These are phyloP conservation scores for Morpho helenor DNA, from an alignment of 2,888 invertebrate species.

Conservation along the genomic window DNA sequence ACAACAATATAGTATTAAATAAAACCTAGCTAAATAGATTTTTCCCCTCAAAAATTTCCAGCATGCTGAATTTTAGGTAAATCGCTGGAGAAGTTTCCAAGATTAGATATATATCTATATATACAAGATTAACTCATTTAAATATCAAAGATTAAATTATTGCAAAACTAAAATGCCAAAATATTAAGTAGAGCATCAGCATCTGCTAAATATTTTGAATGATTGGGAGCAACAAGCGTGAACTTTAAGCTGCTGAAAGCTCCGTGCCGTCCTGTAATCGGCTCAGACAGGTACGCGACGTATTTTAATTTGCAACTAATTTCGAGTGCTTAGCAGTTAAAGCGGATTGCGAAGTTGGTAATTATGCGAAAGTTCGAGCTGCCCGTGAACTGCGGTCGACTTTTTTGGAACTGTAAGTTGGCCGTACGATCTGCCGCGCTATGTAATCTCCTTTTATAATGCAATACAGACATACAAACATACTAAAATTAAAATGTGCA, in stretches of 20 bases:
- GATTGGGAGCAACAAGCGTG: conserved; percentile 5
- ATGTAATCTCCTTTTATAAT: not conserved
- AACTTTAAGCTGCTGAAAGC: conserved; percentile 25
- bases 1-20: too few relatives aligned
- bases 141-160: too few relatives aligned
- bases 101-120: too few relatives aligned
- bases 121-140: too few relatives aligned
- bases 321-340: conserved; percentile 53
- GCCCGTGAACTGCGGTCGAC: conserved; percentile 30
- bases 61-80: too few relatives aligned
- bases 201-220: not conserved
- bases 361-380: conserved; percentile 49
- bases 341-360: conserved; percentile 68
- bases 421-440: conserved; percentile 13
- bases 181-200: too few relatives aligned
- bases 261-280: conserved; percentile 45
- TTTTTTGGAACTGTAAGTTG: conserved; percentile 23
- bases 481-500: too few relatives aligned
- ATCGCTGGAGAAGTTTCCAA: too few relatives aligned
- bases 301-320: conserved; percentile 70
- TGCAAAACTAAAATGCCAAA: not conserved
- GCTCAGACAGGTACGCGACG: conserved; percentile 57
- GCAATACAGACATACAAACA: too few relatives aligned
- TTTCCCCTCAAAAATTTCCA: too few relatives aligned
- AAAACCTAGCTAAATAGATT: too few relatives aligned